phyloP scores from a whole-genome alignment of 2,888 invertebrate genomes.

The Trisateles emortualis region DNA sequence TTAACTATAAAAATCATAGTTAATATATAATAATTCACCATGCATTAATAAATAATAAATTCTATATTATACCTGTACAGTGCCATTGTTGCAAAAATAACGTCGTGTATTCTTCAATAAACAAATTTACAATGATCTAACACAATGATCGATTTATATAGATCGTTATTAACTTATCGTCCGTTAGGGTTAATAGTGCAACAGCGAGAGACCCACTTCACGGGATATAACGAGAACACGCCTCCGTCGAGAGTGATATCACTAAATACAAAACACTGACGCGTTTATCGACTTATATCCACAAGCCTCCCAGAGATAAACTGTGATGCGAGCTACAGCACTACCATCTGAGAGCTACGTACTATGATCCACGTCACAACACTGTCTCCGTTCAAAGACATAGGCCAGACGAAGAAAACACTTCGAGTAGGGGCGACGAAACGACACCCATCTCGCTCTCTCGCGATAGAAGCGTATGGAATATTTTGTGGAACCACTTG shows the following conservation, averaged over 20 bases:
- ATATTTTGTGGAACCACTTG: constrained; percentile 83
- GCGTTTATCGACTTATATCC: constrained; percentile 81
- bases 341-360: constrained; percentile 86
- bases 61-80: constrained; percentile 71
- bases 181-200: constrained; percentile 62
- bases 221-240: constrained; percentile 70
- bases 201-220: constrained; percentile 56
- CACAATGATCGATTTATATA: constrained; percentile 47
- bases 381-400: constrained; percentile 74
- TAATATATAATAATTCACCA: neutral
- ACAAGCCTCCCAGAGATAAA: constrained; percentile 73
- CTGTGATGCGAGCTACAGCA: constrained; percentile 79
- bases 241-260: constrained; percentile 79
- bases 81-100: constrained; percentile 63
- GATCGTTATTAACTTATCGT: constrained; percentile 56
- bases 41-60: constrained; percentile 24
- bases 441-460: constrained; percentile 71
- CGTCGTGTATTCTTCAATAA: constrained; percentile 57
- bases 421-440: constrained; percentile 69
- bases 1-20: too few relatives aligned
- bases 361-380: constrained; percentile 83
- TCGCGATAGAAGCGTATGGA: constrained; percentile 82
- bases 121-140: constrained; percentile 54
- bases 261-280: constrained; percentile 73
- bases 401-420: constrained; percentile 71